These are phyloP conservation scores for Phrynocephalus vlangalii DNA, from an alignment of 2,797 vertebrate genomes.

Conservation along the genomic window DNA sequence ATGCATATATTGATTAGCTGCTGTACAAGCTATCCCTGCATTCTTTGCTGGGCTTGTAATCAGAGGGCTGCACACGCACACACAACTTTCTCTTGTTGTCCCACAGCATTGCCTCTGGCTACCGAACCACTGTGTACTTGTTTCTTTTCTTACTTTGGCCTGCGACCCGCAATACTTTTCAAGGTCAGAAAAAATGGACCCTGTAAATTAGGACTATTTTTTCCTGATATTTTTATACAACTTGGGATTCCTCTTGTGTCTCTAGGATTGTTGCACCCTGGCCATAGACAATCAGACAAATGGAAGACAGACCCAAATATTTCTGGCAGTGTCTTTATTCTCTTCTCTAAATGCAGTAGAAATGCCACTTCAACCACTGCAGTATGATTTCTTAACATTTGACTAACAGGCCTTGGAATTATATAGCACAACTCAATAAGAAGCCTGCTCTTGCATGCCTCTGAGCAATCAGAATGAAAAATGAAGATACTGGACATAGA, in stretches of 20 bases:
- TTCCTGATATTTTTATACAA: slow-evolving; percentile 18
- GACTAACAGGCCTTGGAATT: too few relatives aligned
- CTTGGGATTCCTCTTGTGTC: neutral
- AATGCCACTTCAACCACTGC: too few relatives aligned
- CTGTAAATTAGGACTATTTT: slow-evolving; percentile 29
- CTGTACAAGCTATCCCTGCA: neutral
- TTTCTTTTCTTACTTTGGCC: slow-evolving; percentile 9
- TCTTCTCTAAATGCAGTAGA: too few relatives aligned
- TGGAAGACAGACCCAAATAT: too few relatives aligned
- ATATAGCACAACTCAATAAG: too few relatives aligned
- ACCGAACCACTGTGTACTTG: slow-evolving; percentile 31
- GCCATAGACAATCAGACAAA: too few relatives aligned
- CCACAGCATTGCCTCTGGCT: slow-evolving; percentile 3
- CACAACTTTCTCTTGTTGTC: slow-evolving; percentile 7
- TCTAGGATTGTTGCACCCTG: neutral
- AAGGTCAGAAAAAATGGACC: slow-evolving; percentile 49
- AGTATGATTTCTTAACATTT: too few relatives aligned
- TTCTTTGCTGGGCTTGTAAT: slow-evolving; percentile 31
- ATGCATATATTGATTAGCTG: slow-evolving; percentile 49
- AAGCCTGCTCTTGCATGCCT: too few relatives aligned
- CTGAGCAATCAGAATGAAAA: too few relatives aligned
- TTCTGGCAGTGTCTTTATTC: too few relatives aligned
- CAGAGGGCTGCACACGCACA: neutral
- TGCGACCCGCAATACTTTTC: slow-evolving; percentile 33
- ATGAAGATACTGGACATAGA: too few relatives aligned